These are phyloP conservation scores for Tiliqua scincoides DNA, from an alignment of 2,113 vertebrate species.

Conservation along the genomic window DNA sequence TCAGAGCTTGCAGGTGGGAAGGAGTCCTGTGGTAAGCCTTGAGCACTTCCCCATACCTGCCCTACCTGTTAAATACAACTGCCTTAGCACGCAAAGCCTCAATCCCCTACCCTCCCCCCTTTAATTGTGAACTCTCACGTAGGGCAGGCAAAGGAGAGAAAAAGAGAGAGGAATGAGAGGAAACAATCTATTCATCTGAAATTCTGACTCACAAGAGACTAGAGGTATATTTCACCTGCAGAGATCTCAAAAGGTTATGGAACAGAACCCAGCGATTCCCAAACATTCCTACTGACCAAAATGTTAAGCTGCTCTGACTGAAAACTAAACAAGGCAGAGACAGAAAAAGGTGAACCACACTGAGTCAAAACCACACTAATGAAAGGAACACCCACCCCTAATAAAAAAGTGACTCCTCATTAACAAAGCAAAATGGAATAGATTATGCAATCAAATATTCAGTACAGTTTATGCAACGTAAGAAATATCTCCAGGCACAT, in stretches of 20 bases:
- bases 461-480: neutral
- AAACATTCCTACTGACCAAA: fast-evolving
- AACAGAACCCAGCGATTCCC: neutral
- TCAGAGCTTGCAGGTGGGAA: constrained; percentile 75
- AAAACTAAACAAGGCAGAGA: neutral
- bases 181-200: neutral
- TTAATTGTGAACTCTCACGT: neutral
- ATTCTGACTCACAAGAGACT: neutral
- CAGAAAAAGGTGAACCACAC: neutral
- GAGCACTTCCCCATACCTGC: constrained; percentile 57
- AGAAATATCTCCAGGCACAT: neutral
- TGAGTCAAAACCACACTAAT: neutral
- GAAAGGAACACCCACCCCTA: neutral
- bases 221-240: neutral
- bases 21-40: constrained; percentile 62
- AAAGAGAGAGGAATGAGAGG: neutral
- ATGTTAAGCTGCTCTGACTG: fast-evolving
- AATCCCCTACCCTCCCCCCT: neutral
- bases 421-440: neutral
- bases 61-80: constrained; percentile 59
- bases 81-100: constrained; percentile 64
- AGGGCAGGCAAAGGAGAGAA: neutral
- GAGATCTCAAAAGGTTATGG: neutral
- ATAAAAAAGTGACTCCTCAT: neutral
- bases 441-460: neutral